phyloP scores from a whole-genome alignment of 2,797 vertebrate genomes.

The Oophaga sylvatica region DNA sequence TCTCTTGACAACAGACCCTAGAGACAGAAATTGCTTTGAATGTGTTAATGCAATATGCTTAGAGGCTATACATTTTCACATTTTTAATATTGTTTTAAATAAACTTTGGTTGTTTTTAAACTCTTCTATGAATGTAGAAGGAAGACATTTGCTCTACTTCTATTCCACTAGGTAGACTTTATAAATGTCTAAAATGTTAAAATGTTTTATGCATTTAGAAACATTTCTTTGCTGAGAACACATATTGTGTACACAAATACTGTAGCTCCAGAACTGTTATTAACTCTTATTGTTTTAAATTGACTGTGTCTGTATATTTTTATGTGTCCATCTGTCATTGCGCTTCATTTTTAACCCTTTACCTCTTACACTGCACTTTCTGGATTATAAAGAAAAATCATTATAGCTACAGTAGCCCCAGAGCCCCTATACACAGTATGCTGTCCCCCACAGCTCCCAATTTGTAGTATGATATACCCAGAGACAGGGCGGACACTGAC shows the following conservation, averaged over 20 bases:
- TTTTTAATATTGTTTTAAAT: too few species aligned
- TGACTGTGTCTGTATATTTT: neutral
- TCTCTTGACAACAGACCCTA: constrained; percentile 6
- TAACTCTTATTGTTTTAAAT: neutral
- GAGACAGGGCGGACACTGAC: too few species aligned
- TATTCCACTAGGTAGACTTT: too few species aligned
- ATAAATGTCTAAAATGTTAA: neutral
- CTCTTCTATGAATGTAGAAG: too few species aligned
- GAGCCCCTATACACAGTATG: too few species aligned
- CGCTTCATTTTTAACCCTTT: neutral
- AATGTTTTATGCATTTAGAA: neutral
- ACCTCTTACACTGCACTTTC: too few species aligned
- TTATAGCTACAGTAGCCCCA: too few species aligned
- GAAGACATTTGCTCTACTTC: too few species aligned
- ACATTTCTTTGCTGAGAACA: neutral
- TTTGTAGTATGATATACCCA: too few species aligned
- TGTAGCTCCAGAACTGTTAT: neutral
- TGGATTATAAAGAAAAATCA: too few species aligned
- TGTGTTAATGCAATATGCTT: neutral
- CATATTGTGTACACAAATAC: neutral
- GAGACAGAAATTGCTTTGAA: neutral
- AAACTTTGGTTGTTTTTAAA: too few species aligned
- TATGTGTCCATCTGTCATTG: neutral
- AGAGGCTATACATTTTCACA: neutral
- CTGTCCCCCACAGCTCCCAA: too few species aligned